Evolutionary conservation across 2,797 vertebrate species (phyloP), one percentile per base, ranked within the genome.

Genomic region (Poecilia gillii): DNA sequence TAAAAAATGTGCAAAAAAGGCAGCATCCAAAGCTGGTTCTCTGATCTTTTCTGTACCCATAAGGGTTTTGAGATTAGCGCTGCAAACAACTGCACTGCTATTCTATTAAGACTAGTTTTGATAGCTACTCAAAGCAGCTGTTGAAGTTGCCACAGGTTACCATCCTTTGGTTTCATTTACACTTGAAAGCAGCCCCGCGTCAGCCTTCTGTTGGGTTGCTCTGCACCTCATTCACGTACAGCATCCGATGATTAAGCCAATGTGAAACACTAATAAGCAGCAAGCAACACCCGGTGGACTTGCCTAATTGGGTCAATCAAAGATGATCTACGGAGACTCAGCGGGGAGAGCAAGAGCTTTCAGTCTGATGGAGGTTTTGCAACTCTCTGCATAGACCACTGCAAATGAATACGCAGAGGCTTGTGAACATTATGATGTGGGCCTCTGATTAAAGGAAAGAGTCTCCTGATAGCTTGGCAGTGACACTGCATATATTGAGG

Each of bases 301-400:
- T 12, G 68, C 79, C 89, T 94, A 94, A 94, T 93, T 94, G 93
- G 94, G 93, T 94, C 93, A 95, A 93, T 95, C 91, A 94, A 92
- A 93, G 76, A 93, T 89, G 89, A 93, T 93, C 90, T 73, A 84
- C 84, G 83, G 88, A 91, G 90, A 87, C 89, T 78, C 80, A 85
- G 75, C 85, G 28, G 85, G 82, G 79, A 87, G 74, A 85, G 89
- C 8, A 62, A 81, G 83, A 73, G 89, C 81, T 72, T 89, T 87
- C 81, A 79, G 84, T 80, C 79, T 64, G 76, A 87, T 81, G 78
- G 88, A 83, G 77, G 76, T 86, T 92, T 81, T 82, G 45, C 84
- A 85, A 80, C 66, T 86, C 66, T 84, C 78, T 76, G 84, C 85
- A 46, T 73, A 73, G 89, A 86, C 83, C 74, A 23, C 45, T 83